Evolutionary conservation across 2,113 vertebrate species (phyloP).

Genomic region (Speoplatyrhinus poulsoni): DNA sequence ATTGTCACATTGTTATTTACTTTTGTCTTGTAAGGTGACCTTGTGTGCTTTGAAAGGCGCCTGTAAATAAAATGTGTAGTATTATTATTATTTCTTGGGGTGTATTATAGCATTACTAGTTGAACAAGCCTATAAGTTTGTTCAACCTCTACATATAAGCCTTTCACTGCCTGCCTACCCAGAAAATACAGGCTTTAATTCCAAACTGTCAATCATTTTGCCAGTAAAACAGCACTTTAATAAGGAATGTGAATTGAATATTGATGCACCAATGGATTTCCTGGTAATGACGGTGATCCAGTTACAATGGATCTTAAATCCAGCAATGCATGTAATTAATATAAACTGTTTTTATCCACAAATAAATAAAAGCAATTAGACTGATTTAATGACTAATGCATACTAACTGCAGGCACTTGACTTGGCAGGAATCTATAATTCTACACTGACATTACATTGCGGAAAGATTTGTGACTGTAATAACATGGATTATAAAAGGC

Average conservation of each 20-base stretch:
- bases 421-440: not conserved
- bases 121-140: no score
- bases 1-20: no score
- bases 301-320: not conserved
- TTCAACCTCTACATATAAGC: no score
- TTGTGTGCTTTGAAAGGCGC: no score
- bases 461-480: conserved; percentile 7
- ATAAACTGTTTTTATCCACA: not conserved
- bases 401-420: not conserved
- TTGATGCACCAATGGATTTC: not conserved
- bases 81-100: no score
- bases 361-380: not conserved
- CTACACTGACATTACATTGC: not conserved
- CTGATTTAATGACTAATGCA: not conserved
- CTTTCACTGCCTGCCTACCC: no score
- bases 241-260: not conserved
- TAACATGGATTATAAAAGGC: conserved; percentile 31
- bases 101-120: no score
- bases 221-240: no score
- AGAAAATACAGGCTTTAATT: no score
- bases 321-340: not conserved
- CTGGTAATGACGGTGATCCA: not conserved
- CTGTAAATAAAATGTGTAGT: no score
- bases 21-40: no score
- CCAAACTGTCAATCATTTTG: no score